Evolutionary conservation across 2,797 vertebrate species (phyloP).

Genomic region (Acanthurus leucopareius): DNA sequence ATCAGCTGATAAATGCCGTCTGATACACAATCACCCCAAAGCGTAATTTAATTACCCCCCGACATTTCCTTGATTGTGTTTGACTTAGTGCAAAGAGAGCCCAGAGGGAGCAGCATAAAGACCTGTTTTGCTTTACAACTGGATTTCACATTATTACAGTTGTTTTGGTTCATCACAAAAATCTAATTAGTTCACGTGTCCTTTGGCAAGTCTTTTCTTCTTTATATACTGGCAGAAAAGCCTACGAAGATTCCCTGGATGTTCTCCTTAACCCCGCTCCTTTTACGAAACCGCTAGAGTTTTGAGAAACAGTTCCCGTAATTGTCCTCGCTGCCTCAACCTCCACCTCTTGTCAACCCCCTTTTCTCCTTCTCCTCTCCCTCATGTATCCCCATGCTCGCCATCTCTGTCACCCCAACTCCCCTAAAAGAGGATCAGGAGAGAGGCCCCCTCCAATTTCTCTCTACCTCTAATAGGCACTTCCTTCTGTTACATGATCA

Average conservation of each 20-base stretch:
- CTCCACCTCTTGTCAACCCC: constrained; percentile 47
- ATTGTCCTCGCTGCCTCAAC: constrained; percentile 62
- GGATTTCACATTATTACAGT: constrained; percentile 73
- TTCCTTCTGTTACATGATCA: constrained; percentile 82
- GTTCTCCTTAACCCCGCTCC: constrained; percentile 38
- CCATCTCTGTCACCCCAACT: constrained; percentile 63
- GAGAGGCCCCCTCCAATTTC: constrained; percentile 77
- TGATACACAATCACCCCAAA: constrained; percentile 66
- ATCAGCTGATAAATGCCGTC: constrained; percentile 56
- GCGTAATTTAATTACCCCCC: constrained; percentile 59
- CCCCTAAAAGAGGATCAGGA: constrained; percentile 72
- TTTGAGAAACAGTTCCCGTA: constrained; percentile 56
- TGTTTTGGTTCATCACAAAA: constrained; percentile 70
- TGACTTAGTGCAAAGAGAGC: constrained; percentile 53
- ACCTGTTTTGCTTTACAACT: constrained; percentile 56
- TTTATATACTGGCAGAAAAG: constrained; percentile 24
- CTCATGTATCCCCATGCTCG: constrained; percentile 53
- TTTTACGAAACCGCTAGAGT: constrained; percentile 46
- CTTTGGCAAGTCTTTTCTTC: constrained; percentile 43
- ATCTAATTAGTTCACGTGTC: constrained; percentile 62
- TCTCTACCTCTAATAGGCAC: constrained; percentile 81
- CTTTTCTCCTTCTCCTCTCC: constrained; percentile 10
- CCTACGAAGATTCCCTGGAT: constrained; percentile 27
- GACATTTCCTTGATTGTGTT: constrained; percentile 57
- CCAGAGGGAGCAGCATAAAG: constrained; percentile 55